Evolutionary conservation across 92 coral and sea anemone genomes (phyloP), one percentile per base, ranked within the genome.

Genomic region (Umimayanthus kanabou): DNA sequence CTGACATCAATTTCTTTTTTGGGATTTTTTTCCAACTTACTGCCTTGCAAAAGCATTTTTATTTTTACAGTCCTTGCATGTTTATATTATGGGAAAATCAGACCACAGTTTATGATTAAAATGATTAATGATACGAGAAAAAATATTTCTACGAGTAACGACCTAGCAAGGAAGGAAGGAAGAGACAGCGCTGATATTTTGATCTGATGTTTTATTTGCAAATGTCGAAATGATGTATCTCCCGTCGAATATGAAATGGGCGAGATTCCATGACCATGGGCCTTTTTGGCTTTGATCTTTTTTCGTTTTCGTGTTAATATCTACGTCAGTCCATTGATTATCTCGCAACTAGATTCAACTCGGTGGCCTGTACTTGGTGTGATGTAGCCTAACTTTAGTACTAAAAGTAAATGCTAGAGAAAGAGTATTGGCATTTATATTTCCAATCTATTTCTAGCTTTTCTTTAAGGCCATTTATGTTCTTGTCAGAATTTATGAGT

Each of bases 281-380:
- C 26, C 72, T 33, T 18, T 39, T 80, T 80, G 49, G n/a, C 5
- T 77, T 14, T 45, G 18, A 42, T 80, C 45, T 79, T 57, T 33
- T 80, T 65, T 61, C 43, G n/a, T 50, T 61, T 80, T 61, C 33
- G 50, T 39, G 55, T 80, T 18, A 80, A n/a, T n/a, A n/a, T n/a
- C 28, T 30, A 80, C 85, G 85, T 80, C 85, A 57, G 72, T 39
- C 73, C 26, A 33, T 80, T 80, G 73, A 61, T 61, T 80, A 80
- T 50, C 84, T 80, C 79, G 2, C 9, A 28, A 80, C 84, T 20
- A 18, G 43, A 4, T 37, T 22, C 26, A 23, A 76, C 43, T 33
- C 37, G 37, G 37, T 76, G 80, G 49, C 29, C 55, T 18, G 58
- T 4, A 49, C 26, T 57, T 80, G 85, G 26, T 61, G 47, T 33